Evolutionary conservation across 2,113 vertebrate species (phyloP), one percentile per base, ranked within the genome.

Genomic region (Etia nguti): DNA sequence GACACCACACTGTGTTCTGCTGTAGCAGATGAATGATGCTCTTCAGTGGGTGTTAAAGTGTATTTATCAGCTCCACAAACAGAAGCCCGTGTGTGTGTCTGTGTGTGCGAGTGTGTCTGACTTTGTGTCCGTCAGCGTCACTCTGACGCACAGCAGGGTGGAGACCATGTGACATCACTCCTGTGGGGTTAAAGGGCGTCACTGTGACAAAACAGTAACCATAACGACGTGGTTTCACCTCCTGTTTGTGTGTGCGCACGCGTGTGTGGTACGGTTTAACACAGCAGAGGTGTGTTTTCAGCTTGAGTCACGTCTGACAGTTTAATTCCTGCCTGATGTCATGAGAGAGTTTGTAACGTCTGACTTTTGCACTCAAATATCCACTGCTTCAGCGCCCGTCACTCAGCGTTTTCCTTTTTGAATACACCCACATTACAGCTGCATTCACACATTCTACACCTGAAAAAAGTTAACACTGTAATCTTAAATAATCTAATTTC

Each of bases 221-320:
- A 89, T 91, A 87, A 81, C 88, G 2, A 84, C 77, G 2, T 43
- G 88, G 59, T 56, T 87, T 88, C 85, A 88, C 48, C 81, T 85
- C 79, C 20, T 82, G 8, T 20, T 1, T 31, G 54, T 77, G 75
- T 29, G 80, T 52, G 82, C 81, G 77, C n/a, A n/a, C n/a, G n/a
- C n/a, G 73, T 52, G 80, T 50, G 52, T 52, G 52, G 22, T 7
- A 55, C 12, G 18, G 24, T 26, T 79, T n/a, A 65, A 55, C 57
- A 24, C 70, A 68, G 54, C 24, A 29, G 70, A 81, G 87, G 89
- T 86, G 85, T 84, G 85, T 84, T 83, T 83, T 73, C 50, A 60
- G 20, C 88, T 90, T 93, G 92, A 93, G 83, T 93, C 92, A 91
- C 4, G 89, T 94, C 93, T 94, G 90, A 92, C 90, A 65, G 29